Conservation (phyloP, 2,797 vertebrate genomes). For the Dendrocincla fuliginosa region DNA sequence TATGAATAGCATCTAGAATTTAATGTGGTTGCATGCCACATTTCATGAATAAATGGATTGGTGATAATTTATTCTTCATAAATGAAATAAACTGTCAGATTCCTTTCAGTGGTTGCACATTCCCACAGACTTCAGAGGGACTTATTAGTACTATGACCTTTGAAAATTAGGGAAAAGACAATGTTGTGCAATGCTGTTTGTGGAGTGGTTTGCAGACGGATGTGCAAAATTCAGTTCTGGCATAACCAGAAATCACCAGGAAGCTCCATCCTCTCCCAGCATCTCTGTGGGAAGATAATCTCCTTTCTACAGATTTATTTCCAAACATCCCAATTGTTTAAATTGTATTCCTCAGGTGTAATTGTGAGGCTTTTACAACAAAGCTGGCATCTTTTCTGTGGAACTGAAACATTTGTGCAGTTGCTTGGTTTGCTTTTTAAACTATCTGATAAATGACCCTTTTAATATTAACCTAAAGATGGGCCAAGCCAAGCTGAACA, state of each 20-base stretch:
- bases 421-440: neutral
- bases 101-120: neutral
- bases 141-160: neutral
- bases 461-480: neutral
- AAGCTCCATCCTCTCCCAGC: neutral
- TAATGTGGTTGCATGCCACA: neutral
- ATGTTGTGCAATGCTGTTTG: neutral
- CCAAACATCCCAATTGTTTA: neutral
- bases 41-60: neutral
- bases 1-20: conserved; percentile 2
- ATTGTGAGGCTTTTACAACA: neutral
- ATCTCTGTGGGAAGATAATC: neutral
- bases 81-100: neutral
- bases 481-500: neutral
- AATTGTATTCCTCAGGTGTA: neutral
- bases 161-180: neutral
- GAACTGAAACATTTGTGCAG: neutral
- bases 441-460: neutral
- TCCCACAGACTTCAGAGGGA: neutral
- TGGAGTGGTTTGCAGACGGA: neutral
- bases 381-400: neutral
- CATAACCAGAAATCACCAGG: neutral
- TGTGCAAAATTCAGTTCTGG: neutral
- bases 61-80: neutral
- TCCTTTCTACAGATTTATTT: neutral